Evolutionary conservation across 1,140 invertebrate species (phyloP), one percentile per base, ranked within the genome.

Genomic region (Brachionus calyciflorus): DNA sequence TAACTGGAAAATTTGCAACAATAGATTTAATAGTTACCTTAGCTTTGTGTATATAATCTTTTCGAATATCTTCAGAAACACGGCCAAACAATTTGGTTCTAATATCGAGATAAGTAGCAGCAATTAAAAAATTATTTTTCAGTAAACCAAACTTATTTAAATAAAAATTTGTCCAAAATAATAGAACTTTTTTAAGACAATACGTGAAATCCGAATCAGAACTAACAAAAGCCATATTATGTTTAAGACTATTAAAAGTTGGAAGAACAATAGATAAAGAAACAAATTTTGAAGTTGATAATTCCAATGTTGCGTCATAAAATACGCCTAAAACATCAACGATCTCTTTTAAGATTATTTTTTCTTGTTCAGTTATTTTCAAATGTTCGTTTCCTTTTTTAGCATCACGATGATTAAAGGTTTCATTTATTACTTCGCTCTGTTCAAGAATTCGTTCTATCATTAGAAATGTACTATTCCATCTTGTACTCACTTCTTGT

Each of bases 241-340:
- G 33, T 57, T 30, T 28, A 3, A 57, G 24, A n/a, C 24, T 30
- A 26, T 57, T 30, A 57, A 57, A 57, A n/a, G 30, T 57, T 30
- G 28, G 53, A 30, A 57, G 17, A 28, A 57, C 53, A 5, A 57
- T 28, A 28, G 26, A 30, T 14, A 57, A 28, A n/a, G 28, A 30
- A 30, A 30, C 24, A 57, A 30, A 37, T 57, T 57, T 57, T 3
- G 28, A 57, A 30, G 26, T 30, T 17, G 26, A 30, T n/a, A 57
- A 57, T 57, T 57, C 53, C 17, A 57, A n/a, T 30, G 53, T 57
- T 57, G 53, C 24, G 17, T 57, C 53, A 30, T 57, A 57, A 57
- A 57, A 57, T 5, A 26, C 28, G 17, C 26, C 28, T 57, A 57
- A 57, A 30, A 57, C 28, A 6, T 57, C 26, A 30, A 30, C 9